phyloP scores from a whole-genome alignment of 1,140 invertebrate genomes.

The Medauroidea extradentata region DNA sequence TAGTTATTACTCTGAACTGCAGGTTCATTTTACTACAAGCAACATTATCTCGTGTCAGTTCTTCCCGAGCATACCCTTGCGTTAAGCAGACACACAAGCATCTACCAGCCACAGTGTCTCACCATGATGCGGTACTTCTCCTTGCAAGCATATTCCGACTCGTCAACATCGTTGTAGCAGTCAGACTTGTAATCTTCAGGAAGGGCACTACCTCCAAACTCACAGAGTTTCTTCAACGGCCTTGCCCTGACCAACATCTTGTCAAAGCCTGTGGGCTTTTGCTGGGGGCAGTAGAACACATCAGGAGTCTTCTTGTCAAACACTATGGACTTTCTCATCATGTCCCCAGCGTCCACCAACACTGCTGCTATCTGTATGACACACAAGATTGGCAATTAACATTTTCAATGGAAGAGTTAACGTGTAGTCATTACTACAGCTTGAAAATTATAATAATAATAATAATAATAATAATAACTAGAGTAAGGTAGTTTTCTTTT shows the following conservation, averaged over 20 bases:
- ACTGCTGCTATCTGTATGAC: constrained; percentile 18
- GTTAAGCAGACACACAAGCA: too few species aligned
- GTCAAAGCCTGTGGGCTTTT: constrained; percentile 59
- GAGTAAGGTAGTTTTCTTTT: too few species aligned
- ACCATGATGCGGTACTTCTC: constrained; percentile 81
- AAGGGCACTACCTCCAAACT: constrained; percentile 64
- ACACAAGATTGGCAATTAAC: too few species aligned
- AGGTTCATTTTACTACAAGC: too few species aligned
- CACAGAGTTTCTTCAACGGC: constrained; percentile 68
- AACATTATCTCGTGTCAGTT: too few species aligned
- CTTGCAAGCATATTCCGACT: constrained; percentile 75
- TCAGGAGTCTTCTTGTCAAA: constrained; percentile 79
- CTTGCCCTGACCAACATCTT: constrained; percentile 53
- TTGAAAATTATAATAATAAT: too few species aligned
- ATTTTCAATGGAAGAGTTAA: too few species aligned
- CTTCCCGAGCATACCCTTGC: too few species aligned
- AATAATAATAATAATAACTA: too few species aligned
- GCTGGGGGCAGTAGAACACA: constrained; percentile 77
- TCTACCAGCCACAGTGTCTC: constrained; percentile 28
- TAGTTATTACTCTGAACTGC: too few species aligned
- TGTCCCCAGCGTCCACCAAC: constrained; percentile 52
- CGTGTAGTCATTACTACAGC: too few species aligned
- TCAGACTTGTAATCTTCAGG: constrained; percentile 74
- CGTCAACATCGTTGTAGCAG: constrained; percentile 77
- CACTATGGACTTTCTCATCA: constrained; percentile 76